A percentile compares a stretch with the other conserved stretches of the same genome.
Conservation (phyloP, 2,888 invertebrate species). For the Thelaira solivaga region DNA sequence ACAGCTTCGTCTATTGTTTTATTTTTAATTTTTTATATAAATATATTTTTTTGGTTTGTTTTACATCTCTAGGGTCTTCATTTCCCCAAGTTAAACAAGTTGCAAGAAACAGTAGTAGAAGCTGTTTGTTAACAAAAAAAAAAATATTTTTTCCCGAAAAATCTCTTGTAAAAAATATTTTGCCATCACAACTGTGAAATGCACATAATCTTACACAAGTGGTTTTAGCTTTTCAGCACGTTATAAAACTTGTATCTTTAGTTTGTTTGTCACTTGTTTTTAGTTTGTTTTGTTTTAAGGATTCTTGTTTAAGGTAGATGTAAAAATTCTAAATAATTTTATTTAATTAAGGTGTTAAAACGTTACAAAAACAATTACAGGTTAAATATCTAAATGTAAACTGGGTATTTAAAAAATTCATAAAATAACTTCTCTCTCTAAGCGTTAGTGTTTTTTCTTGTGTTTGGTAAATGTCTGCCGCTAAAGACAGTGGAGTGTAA, state of each 20-base stretch:
- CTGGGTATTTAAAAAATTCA: background rate
- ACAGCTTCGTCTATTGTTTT: conserved; percentile 30
- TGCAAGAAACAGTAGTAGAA: conserved; percentile 15
- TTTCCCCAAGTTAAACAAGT: conserved; percentile 46
- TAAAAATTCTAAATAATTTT: conserved; percentile 3
- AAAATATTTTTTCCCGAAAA: background rate
- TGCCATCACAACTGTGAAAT: conserved; percentile 30
- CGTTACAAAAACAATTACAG: background rate
- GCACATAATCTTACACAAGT: conserved; percentile 49
- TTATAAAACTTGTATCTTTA: conserved; percentile 34
- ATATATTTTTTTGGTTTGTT: conserved; percentile 3
- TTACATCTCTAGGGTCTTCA: conserved; percentile 40
- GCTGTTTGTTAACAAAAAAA: background rate
- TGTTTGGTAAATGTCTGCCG: too few species aligned
- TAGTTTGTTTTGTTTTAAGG: background rate
- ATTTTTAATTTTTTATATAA: conserved; percentile 6
- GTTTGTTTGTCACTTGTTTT: background rate
- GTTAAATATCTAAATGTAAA: background rate
- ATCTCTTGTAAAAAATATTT: conserved; percentile 29
- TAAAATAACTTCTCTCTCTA: background rate
- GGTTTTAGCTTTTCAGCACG: conserved; percentile 57
- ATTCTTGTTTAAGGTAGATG: background rate
- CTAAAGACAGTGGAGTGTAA: too few species aligned
- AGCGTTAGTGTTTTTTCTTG: background rate
- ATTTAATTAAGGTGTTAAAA: conserved; percentile 37